Evolutionary conservation across 2,797 vertebrate genomes (phyloP).

Genomic region (Parauchenoglanis punctatus): DNA sequence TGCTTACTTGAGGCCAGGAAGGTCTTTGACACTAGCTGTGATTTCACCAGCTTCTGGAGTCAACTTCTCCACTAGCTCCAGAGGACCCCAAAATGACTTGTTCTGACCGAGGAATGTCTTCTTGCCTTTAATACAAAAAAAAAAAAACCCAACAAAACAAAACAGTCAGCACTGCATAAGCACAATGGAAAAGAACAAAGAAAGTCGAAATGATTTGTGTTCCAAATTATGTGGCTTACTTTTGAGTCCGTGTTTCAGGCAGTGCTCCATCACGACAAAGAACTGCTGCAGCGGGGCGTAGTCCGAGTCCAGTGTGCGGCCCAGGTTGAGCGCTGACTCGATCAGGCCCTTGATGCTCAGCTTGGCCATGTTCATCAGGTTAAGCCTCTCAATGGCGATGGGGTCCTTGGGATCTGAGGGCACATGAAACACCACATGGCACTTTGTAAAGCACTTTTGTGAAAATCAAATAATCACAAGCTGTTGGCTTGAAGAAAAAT

Average conservation of each 20-base stretch:
- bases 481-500: neutral
- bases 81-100: constrained; percentile 97
- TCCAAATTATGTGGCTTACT: constrained; percentile 69
- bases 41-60: constrained; percentile 97
- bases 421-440: constrained; percentile 18
- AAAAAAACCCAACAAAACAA: too few relatives aligned
- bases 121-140: constrained; percentile 78
- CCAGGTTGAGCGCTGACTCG: constrained; percentile 94
- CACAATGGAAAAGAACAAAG: neutral
- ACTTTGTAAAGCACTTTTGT: neutral
- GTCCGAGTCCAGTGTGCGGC: constrained; percentile 94
- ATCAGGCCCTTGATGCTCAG: constrained; percentile 98
- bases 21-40: constrained; percentile 96
- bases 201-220: neutral
- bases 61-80: constrained; percentile 97
- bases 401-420: constrained; percentile 95
- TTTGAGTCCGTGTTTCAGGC: constrained; percentile 95
- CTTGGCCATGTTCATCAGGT: constrained; percentile 99
- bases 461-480: neutral
- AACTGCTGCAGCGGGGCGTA: constrained; percentile 98
- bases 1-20: constrained; percentile 94
- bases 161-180: neutral
- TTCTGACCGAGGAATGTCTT: constrained; percentile 99
- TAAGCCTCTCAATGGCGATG: constrained; percentile 96
- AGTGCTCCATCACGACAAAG: constrained; percentile 99